phyloP scores from a whole-genome alignment of 1,140 invertebrate genomes.

The Aphelenchoides avenae region DNA sequence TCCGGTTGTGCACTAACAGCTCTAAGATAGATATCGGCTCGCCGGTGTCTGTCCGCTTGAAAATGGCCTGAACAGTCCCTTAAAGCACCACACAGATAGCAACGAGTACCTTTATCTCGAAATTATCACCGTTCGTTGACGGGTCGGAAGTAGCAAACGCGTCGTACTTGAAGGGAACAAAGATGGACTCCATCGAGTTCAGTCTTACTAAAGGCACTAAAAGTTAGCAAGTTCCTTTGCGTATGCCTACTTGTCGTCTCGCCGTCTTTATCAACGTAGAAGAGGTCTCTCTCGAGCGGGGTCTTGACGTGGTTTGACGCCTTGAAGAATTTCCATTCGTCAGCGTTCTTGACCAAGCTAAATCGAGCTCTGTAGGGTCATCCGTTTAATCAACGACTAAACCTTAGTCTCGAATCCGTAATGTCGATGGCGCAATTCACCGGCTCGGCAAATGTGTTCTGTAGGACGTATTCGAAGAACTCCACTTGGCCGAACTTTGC shows the following conservation, averaged over 20 bases:
- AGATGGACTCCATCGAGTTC: conserved; percentile 33
- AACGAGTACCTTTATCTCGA: conserved; percentile 27
- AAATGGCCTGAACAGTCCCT: conserved; percentile 36
- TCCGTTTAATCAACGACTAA: neutral
- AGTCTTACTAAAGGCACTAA: conserved; percentile 6
- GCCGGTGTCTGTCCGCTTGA: conserved; percentile 31
- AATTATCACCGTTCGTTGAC: conserved; percentile 1
- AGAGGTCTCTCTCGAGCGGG: conserved; percentile 30
- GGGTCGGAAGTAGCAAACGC: conserved; percentile 18
- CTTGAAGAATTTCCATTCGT: conserved; percentile 42
- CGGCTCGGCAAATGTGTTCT: conserved; percentile 40
- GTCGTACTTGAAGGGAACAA: conserved; percentile 37
- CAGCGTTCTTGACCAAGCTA: conserved; percentile 28
- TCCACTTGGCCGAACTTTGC: conserved; percentile 27
- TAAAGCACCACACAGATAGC: conserved; percentile 4
- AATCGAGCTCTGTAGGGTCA: too few species aligned
- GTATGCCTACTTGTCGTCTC: neutral
- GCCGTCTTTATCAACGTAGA: conserved; percentile 18
- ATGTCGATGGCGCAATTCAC: conserved; percentile 38
- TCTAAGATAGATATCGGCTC: conserved; percentile 38
- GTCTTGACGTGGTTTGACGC: conserved; percentile 24
- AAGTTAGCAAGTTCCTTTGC: too few species aligned
- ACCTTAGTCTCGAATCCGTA: conserved; percentile 25
- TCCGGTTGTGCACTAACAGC: conserved; percentile 25
- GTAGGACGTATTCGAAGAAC: conserved; percentile 31